These are phyloP conservation scores for Fragum fragum DNA, from an alignment of 2,888 invertebrate species.

Conservation along the genomic window DNA sequence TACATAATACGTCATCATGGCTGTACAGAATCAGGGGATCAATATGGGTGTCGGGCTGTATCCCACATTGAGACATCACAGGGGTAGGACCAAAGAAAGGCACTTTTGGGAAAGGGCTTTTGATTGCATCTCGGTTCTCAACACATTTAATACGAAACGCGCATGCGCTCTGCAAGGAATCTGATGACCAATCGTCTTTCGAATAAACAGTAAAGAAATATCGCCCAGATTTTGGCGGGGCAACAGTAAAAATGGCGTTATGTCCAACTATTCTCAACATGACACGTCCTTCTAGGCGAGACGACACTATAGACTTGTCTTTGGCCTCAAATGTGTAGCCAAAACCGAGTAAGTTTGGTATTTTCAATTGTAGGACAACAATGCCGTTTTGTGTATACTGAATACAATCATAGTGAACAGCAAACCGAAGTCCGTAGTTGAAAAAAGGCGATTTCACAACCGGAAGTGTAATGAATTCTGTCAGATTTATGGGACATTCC, in stretches of 20 bases:
- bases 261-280: slow-evolving; percentile 81
- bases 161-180: slow-evolving; percentile 85
- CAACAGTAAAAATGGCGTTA: slow-evolving; percentile 85
- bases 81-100: slow-evolving; percentile 82
- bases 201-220: slow-evolving; percentile 87
- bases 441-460: slow-evolving; percentile 88
- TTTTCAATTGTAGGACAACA: slow-evolving; percentile 80
- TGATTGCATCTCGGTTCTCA: slow-evolving; percentile 76
- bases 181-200: slow-evolving; percentile 83
- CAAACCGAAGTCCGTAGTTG: slow-evolving; percentile 82
- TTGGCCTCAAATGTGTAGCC: slow-evolving; percentile 82
- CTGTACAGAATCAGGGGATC: slow-evolving; percentile 79
- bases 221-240: slow-evolving; percentile 86
- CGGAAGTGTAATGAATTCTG: slow-evolving; percentile 87
- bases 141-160: slow-evolving; percentile 83
- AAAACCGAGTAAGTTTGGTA: slow-evolving; percentile 80
- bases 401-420: slow-evolving; percentile 81
- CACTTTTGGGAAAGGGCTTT: slow-evolving; percentile 81
- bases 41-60: slow-evolving; percentile 79
- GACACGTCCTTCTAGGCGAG: slow-evolving; percentile 79
- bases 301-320: slow-evolving; percentile 73
- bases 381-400: slow-evolving; percentile 82
- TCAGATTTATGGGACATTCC: slow-evolving; percentile 86
- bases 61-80: slow-evolving; percentile 72
- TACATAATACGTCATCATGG: slow-evolving; percentile 77